A percentile compares a stretch with the other conserved stretches of the same genome.
phyloP scores from a whole-genome alignment of 2,888 invertebrate genomes.

The Sylvicola cinctus region DNA sequence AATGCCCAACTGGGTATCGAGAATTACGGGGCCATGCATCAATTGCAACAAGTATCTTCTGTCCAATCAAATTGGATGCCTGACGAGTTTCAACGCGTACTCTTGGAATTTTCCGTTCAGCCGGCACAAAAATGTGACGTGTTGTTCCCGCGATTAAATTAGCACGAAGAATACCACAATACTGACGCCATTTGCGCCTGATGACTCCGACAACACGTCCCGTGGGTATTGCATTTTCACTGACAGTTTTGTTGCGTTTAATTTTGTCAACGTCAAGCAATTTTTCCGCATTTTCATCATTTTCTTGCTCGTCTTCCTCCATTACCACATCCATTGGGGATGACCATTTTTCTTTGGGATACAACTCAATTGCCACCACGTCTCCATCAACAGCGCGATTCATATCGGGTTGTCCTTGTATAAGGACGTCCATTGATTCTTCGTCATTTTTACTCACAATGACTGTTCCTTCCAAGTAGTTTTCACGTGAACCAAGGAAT shows the following conservation, averaged over 20 bases:
- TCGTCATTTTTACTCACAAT: conserved; percentile 60
- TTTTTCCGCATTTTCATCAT: conserved; percentile 38
- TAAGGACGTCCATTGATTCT: conserved; percentile 56
- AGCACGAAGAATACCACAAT: conserved; percentile 84
- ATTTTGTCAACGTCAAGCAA: conserved; percentile 20
- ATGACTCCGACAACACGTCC: conserved; percentile 86
- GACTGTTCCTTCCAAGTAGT: conserved; percentile 81
- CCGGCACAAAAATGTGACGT: conserved; percentile 81
- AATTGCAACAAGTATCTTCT: conserved; percentile 85
- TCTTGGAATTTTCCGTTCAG: conserved; percentile 83
- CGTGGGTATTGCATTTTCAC: conserved; percentile 35
- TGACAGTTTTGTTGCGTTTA: conserved; percentile 14
- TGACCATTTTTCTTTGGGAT: conserved; percentile 79
- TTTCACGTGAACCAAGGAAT: conserved; percentile 74
- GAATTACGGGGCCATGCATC: conserved; percentile 93
- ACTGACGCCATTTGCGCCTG: conserved; percentile 89
- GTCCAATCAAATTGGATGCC: conserved; percentile 53
- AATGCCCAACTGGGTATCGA: conserved; percentile 87
- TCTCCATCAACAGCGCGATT: conserved; percentile 94
- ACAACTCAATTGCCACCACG: conserved; percentile 71
- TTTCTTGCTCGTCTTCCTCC: conserved; percentile 55
- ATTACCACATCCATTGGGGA: conserved; percentile 70
- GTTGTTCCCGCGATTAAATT: conserved; percentile 46
- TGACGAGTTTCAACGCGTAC: conserved; percentile 92
- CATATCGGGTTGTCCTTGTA: conserved; percentile 68